These are phyloP conservation scores for Melospiza melodia DNA, from an alignment of 2,113 vertebrate genomes.

Conservation along the genomic window DNA sequence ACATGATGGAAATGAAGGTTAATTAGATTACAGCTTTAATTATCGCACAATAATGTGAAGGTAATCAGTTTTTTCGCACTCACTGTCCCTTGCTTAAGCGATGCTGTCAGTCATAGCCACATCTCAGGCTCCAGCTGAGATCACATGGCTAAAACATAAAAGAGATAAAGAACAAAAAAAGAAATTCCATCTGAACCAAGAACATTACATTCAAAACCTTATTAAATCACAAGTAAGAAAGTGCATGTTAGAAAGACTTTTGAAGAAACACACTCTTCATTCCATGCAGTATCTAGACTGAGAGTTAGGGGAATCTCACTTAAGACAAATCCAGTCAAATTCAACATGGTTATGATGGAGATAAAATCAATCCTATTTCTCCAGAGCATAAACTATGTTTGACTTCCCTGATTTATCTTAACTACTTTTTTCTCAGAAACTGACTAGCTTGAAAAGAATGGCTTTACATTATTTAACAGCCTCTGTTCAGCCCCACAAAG, in stretches of 20 bases:
- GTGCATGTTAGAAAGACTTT: background rate
- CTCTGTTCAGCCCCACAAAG: background rate
- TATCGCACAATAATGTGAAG: background rate
- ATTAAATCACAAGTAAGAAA: background rate
- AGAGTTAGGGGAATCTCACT: background rate
- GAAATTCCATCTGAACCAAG: background rate
- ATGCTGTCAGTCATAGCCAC: background rate
- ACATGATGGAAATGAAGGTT: background rate
- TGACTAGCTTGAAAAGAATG: background rate
- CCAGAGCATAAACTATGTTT: background rate
- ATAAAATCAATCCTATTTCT: background rate
- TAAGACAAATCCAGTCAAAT: background rate
- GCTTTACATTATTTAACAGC: background rate
- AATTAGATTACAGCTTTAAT: conserved; percentile 34
- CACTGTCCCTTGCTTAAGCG: background rate
- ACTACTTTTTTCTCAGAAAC: background rate
- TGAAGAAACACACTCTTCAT: background rate
- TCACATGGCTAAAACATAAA: background rate
- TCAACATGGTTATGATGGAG: background rate
- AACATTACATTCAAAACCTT: background rate
- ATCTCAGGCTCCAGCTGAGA: background rate
- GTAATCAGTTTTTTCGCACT: background rate
- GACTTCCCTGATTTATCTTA: background rate
- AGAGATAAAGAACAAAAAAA: background rate
- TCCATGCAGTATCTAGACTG: background rate